A percentile compares a stretch with the other conserved stretches of the same genome.
Evolutionary conservation across 1,140 invertebrate genomes (phyloP).

Genomic region (Phymastichus coffea): DNA sequence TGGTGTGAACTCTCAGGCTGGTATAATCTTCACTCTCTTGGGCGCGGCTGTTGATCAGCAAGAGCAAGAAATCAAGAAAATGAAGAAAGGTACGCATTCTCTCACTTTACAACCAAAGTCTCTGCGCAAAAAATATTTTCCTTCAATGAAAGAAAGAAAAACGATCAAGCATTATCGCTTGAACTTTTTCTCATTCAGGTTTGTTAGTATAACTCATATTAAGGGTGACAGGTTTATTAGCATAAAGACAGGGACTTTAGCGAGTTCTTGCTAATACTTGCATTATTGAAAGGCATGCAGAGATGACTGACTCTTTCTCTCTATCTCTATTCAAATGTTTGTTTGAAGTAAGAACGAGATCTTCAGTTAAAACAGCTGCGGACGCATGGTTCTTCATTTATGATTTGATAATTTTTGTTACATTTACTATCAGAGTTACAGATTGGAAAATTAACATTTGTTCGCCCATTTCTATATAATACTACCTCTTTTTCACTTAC

Average conservation of each 20-base stretch:
- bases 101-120: background rate
- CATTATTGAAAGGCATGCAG: constrained; percentile 10
- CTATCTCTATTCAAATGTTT: no score
- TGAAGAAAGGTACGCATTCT: constrained; percentile 80
- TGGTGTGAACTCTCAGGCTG: constrained; percentile 98
- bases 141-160: background rate
- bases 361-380: constrained; percentile 22
- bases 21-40: constrained; percentile 98
- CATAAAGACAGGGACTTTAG: background rate
- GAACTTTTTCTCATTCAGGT: constrained; percentile 30
- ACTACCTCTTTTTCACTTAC: background rate
- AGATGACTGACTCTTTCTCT: constrained; percentile 8
- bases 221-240: no score
- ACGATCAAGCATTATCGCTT: constrained; percentile 5
- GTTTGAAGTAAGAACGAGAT: background rate
- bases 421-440: constrained; percentile 16
- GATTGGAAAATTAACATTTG: constrained; percentile 19
- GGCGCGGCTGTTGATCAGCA: constrained; percentile 93
- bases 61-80: constrained; percentile 88
- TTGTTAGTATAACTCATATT: constrained; percentile 35
- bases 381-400: constrained; percentile 49
- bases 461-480: background rate
- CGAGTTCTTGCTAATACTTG: constrained; percentile 8
- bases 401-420: constrained; percentile 29
- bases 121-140: background rate